Percentiles rank a stretch among this genome's conserved stretches.
phyloP scores from a whole-genome alignment of 2,888 invertebrate species.

The Polyploca ridens region DNA sequence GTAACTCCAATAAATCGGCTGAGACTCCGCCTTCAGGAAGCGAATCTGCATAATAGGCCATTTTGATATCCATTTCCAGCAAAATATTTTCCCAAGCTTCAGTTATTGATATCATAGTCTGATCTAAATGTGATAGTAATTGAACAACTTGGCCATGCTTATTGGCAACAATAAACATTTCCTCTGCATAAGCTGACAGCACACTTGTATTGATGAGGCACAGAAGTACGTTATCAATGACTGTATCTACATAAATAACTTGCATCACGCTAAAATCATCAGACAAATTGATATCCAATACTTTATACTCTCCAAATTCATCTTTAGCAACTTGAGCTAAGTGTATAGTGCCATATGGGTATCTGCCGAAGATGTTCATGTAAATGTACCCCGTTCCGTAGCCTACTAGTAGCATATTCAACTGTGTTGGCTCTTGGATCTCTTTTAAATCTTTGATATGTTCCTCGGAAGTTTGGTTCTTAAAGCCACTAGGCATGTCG shows the following conservation, averaged over 20 bases:
- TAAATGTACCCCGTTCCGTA: slow-evolving; percentile 89
- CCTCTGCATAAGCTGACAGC: slow-evolving; percentile 86
- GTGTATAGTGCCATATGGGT: slow-evolving; percentile 90
- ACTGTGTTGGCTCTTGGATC: slow-evolving; percentile 83
- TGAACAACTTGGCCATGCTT: slow-evolving; percentile 90
- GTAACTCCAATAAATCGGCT: slow-evolving; percentile 95
- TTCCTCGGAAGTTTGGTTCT: slow-evolving; percentile 83
- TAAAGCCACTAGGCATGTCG: slow-evolving; percentile 81
- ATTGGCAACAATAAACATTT: slow-evolving; percentile 89
- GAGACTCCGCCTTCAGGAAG: slow-evolving; percentile 93
- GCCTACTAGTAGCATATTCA: slow-evolving; percentile 92
- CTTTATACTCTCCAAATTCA: slow-evolving; percentile 83
- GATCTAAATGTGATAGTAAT: slow-evolving; percentile 88
- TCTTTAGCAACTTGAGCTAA: slow-evolving; percentile 83
- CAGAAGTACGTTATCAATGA: slow-evolving; percentile 72
- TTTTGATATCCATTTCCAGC: slow-evolving; percentile 96
- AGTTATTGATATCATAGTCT: slow-evolving; percentile 91
- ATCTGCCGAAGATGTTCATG: slow-evolving; percentile 93
- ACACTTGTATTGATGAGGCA: slow-evolving; percentile 85
- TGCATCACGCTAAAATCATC: slow-evolving; percentile 89
- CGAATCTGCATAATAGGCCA: slow-evolving; percentile 93
- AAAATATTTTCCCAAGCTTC: slow-evolving; percentile 98
- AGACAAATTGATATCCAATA: slow-evolving; percentile 87
- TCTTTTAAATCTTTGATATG: slow-evolving; percentile 85
- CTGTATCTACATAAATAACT: slow-evolving; percentile 84